Evolutionary conservation across 1,140 invertebrate genomes (phyloP), one percentile per base, ranked within the genome.

Genomic region (Heliconius hermathena): DNA sequence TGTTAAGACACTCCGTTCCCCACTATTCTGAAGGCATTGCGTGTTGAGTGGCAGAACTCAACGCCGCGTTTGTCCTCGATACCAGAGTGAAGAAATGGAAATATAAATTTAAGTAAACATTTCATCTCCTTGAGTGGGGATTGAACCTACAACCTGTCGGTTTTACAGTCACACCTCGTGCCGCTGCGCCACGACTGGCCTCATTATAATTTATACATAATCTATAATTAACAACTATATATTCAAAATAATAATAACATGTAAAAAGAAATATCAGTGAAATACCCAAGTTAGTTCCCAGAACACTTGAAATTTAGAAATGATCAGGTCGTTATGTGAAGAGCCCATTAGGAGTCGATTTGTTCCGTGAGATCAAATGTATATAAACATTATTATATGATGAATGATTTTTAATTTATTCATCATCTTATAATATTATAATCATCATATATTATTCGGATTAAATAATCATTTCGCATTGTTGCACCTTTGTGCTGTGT

Each of bases 291-390:
- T 60, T 11, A 29, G 26, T 66, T 66, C 60, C 26, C 26, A 66
- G 22, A 18, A 66, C 26, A 66, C 60, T 29, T 66, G 60, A 66
- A 66, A 66, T 66, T 66, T 29, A 66, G 60, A 66, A 66, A 66
- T 26, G 22, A 66, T 66, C 22, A 29, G 26, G 33, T 26, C 73
- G 9, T 74, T 52, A 52, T 18, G 36, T 74, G 46, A 74, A 52
- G 46, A 74, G 46, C 3, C 22, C 73, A 33, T 74, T 74, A 74
- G 49, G 11, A 4, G 46, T 74, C 36, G 49, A 18, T 22, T 74
- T 54, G 22, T 74, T 74, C 26, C 41, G 71, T 46, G 71, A 73
- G 71, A 41, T 46, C 33, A 36, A 38, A 73, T 74, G 54, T 74
- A 74, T 74, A 29, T 54, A 8, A 29, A 18, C 9, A 38, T 38